phyloP scores from a whole-genome alignment of 1,140 invertebrate species.

The Drosophila neocordata region DNA sequence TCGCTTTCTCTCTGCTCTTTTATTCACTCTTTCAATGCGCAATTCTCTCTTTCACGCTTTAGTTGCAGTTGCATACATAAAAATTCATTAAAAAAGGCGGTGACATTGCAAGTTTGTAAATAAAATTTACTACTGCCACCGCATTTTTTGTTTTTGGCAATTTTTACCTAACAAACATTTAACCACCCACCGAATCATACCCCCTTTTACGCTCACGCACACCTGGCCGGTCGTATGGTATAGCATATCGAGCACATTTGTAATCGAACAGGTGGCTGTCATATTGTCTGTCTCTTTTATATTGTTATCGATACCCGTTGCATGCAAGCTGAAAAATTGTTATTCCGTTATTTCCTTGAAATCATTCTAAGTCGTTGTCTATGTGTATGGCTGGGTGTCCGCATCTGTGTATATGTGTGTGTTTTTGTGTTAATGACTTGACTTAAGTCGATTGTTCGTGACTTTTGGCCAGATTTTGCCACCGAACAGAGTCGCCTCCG shows the following conservation, averaged over 20 bases:
- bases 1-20: constrained; percentile 34
- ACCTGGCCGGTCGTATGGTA: constrained; percentile 42
- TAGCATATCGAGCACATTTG: constrained; percentile 55
- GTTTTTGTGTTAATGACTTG: constrained; percentile 67
- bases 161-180: constrained; percentile 22
- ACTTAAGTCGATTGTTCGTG: constrained; percentile 60
- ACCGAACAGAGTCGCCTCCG: constrained; percentile 8
- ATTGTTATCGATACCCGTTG: constrained; percentile 13
- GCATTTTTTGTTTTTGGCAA: constrained; percentile 50
- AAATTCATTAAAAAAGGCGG: constrained; percentile 75
- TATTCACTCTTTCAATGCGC: constrained; percentile 47
- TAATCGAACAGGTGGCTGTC: constrained; percentile 71
- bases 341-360: constrained; percentile 57
- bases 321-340: constrained; percentile 33
- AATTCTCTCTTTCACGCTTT: constrained; percentile 35
- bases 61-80: constrained; percentile 71
- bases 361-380: constrained; percentile 42
- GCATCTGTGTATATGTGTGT: constrained; percentile 49
- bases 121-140: constrained; percentile 79
- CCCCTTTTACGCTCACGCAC: constrained; percentile 33
- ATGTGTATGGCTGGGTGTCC: constrained; percentile 44
- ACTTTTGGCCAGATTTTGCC: constrained; percentile 69
- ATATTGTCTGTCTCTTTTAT: constrained; percentile 21
- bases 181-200: neutral
- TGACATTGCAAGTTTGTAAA: constrained; percentile 57